Percentiles rank a stretch among this genome's conserved stretches.
These are phyloP conservation scores for Microcebus ravelobensis DNA, from an alignment of 2,113 vertebrate genomes.

Conservation along the genomic window DNA sequence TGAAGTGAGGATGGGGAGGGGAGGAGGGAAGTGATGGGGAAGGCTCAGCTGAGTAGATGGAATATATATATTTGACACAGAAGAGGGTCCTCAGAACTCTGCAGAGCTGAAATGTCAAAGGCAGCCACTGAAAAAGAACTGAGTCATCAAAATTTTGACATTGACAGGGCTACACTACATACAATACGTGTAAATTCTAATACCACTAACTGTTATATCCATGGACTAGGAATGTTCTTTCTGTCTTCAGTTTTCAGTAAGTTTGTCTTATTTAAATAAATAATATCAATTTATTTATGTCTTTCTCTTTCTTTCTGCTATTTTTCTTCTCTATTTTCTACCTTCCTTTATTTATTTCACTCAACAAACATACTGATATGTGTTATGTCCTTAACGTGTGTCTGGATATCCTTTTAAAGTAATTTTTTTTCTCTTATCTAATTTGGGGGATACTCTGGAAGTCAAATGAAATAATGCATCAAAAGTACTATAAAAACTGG, in stretches of 20 bases:
- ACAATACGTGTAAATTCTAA: conserved; percentile 16
- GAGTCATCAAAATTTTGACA: conserved; percentile 48
- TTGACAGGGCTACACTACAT: conserved; percentile 27
- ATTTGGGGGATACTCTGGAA: not conserved
- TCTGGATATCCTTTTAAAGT: not conserved
- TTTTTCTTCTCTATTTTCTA: not conserved
- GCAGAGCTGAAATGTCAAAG: conserved; percentile 36
- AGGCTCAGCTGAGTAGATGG: not conserved
- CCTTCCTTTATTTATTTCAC: not conserved
- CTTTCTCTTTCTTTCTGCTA: not conserved
- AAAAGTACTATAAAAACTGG: not conserved
- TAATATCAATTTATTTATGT: not conserved
- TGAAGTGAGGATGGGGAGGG: conserved; percentile 60
- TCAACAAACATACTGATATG: not conserved
- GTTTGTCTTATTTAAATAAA: not conserved
- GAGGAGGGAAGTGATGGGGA: not conserved
- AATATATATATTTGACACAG: conserved; percentile 69
- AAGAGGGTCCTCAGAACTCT: conserved; percentile 19
- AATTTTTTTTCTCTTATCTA: not conserved
- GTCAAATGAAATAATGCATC: not conserved
- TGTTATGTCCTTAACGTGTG: not conserved
- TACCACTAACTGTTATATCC: not conserved
- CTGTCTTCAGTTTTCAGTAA: not conserved
- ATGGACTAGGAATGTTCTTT: not conserved
- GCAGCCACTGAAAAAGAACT: conserved; percentile 45